These are phyloP conservation scores for Synaphobranchus kaupii DNA, from an alignment of 2,797 vertebrate species.

Conservation along the genomic window DNA sequence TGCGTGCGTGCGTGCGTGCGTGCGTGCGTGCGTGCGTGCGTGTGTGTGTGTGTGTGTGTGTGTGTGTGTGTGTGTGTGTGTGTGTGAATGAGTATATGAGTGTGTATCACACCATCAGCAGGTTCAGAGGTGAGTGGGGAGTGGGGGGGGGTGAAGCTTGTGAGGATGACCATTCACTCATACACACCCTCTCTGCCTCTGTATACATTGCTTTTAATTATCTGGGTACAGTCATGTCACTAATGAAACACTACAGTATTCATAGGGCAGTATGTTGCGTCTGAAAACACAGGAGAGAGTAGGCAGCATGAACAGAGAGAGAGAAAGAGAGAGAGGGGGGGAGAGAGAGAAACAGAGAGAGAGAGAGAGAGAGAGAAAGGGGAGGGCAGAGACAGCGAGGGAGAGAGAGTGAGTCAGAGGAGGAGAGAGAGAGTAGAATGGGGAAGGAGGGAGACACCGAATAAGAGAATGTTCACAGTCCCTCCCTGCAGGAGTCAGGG, in stretches of 20 bases:
- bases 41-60: not conserved
- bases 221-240: not conserved
- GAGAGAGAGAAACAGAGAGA: not conserved
- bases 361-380: not conserved
- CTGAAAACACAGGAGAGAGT: not conserved
- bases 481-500: not conserved
- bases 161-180: not conserved
- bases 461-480: constrained; percentile 14
- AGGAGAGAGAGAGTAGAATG: not conserved
- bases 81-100: not conserved
- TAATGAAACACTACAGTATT: not conserved
- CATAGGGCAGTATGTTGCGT: not conserved
- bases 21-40: too few relatives aligned
- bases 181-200: not conserved
- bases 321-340: not conserved
- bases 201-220: not conserved
- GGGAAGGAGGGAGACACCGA: not conserved
- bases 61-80: not conserved
- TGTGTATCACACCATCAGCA: not conserved
- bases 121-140: not conserved
- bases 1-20: too few relatives aligned
- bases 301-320: too few relatives aligned
- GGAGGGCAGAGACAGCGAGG: not conserved
- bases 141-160: not conserved
- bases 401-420: not conserved